phyloP scores from a whole-genome alignment of 2,888 invertebrate species.

The Elysia crispata region DNA sequence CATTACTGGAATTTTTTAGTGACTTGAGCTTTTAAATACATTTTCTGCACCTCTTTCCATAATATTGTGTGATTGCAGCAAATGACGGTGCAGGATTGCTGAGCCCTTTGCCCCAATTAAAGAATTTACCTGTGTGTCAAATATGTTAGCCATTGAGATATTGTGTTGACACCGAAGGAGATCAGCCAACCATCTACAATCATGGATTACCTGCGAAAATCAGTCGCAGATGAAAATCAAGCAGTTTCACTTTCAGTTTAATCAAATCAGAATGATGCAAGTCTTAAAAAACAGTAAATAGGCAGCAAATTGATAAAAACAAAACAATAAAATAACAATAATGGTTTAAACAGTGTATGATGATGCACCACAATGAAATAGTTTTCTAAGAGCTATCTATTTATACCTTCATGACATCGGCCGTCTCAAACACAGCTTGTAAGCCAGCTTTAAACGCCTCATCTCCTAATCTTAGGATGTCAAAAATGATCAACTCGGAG shows the following conservation, averaged over 20 bases:
- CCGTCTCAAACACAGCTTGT: slow-evolving; percentile 30
- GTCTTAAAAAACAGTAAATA: no score
- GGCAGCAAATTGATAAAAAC: no score
- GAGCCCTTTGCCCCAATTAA: background rate
- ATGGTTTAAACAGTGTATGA: background rate
- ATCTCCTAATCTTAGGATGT: slow-evolving; percentile 40
- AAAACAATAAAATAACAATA: no score
- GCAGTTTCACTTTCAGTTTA: no score
- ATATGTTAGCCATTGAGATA: slow-evolving; percentile 81
- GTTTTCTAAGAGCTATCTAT: no score
- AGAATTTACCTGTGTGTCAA: slow-evolving; percentile 79
- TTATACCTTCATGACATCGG: slow-evolving; percentile 41
- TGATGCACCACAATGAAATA: background rate
- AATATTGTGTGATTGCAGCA: no score
- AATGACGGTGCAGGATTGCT: background rate
- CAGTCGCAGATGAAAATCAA: background rate
- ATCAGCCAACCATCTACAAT: slow-evolving; percentile 81
- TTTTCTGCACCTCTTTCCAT: no score
- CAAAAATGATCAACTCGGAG: slow-evolving; percentile 41
- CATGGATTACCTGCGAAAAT: slow-evolving; percentile 79
- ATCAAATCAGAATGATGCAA: no score
- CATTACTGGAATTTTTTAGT: no score
- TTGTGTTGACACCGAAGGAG: slow-evolving; percentile 82
- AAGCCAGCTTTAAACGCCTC: slow-evolving; percentile 42
- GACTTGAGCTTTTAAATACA: no score